Evolutionary conservation across 2,888 invertebrate species (phyloP).

Genomic region (Tromatobia lineatoria): DNA sequence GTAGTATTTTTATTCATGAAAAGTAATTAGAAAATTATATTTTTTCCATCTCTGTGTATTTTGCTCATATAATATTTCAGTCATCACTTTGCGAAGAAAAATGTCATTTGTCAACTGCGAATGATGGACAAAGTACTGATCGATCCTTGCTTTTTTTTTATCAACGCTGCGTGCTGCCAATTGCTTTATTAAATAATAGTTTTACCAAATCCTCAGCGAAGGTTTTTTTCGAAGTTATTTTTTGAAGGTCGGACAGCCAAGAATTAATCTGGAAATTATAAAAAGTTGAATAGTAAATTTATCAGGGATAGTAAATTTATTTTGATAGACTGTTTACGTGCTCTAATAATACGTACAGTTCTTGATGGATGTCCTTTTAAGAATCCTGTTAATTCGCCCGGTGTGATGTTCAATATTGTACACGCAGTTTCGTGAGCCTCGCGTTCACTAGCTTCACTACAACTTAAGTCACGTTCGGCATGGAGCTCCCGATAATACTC

Average conservation of each 20-base stretch:
- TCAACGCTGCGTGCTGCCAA: conserved; percentile 41
- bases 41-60: not conserved
- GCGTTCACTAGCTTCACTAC: conserved; percentile 72
- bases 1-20: not conserved
- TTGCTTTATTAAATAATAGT: conserved; percentile 65
- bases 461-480: conserved; percentile 56
- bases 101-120: not conserved
- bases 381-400: conserved; percentile 72
- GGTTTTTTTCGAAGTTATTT: conserved; percentile 62
- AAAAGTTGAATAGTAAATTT: not conserved
- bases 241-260: conserved; percentile 67
- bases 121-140: conserved; percentile 32
- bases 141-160: conserved; percentile 22
- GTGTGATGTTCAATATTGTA: conserved; percentile 77
- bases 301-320: not conserved
- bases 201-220: conserved; percentile 64
- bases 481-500: conserved; percentile 55
- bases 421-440: conserved; percentile 76
- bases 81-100: not conserved
- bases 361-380: conserved; percentile 68
- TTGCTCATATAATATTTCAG: not conserved
- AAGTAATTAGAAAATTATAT: not conserved
- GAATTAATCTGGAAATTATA: conserved; percentile 65
- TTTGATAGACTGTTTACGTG: not conserved
- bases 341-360: conserved; percentile 55